Evolutionary conservation across 2,888 invertebrate genomes (phyloP).

Genomic region (Diloba caeruleocephala): DNA sequence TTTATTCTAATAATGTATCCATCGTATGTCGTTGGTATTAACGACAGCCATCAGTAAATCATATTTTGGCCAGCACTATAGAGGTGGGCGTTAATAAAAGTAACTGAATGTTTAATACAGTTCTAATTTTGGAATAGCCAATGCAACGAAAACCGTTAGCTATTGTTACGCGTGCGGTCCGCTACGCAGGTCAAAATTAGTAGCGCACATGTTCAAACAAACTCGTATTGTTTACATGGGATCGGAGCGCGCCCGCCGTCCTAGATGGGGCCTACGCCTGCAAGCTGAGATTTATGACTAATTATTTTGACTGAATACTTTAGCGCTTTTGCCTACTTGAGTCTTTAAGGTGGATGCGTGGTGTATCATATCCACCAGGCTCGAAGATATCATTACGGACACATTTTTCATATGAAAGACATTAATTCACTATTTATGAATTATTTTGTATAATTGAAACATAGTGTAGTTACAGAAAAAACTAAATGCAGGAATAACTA

Average conservation of each 20-base stretch:
- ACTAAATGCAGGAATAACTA: no score
- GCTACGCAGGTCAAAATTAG: slow-evolving; percentile 84
- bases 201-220: slow-evolving; percentile 88
- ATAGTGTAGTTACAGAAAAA: no score
- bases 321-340: background rate
- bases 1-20: background rate
- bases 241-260: slow-evolving; percentile 56
- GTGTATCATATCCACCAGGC: no score
- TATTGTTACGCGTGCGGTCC: slow-evolving; percentile 82
- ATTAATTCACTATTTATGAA: no score
- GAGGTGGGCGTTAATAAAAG: slow-evolving; percentile 28
- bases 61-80: slow-evolving; percentile 26
- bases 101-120: slow-evolving; percentile 46
- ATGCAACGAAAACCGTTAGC: slow-evolving; percentile 83
- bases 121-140: slow-evolving; percentile 75
- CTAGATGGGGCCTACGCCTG: slow-evolving; percentile 56
- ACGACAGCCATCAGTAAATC: slow-evolving; percentile 2
- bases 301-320: slow-evolving; percentile 25
- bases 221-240: slow-evolving; percentile 82
- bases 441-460: no score
- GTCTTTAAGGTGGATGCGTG: background rate
- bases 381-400: no score
- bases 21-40: background rate
- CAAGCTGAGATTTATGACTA: slow-evolving; percentile 35
- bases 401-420: no score